Conservation (phyloP, 2,113 vertebrate species). For the Chaenogobius annularis region DNA sequence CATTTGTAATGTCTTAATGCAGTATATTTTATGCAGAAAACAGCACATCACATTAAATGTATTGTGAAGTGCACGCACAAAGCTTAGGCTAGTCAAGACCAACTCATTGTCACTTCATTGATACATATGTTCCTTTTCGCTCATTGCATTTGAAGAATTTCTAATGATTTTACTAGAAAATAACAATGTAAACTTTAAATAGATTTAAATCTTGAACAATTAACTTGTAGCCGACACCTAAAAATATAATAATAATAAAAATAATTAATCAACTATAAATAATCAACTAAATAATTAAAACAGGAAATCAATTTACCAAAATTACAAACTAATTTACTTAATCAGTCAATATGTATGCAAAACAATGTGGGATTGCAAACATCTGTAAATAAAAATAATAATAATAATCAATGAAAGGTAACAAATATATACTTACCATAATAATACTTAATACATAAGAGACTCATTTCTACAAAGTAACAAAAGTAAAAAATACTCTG, state of each 20-base stretch:
- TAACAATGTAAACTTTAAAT: no score
- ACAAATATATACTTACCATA: neutral
- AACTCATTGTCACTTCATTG: neutral
- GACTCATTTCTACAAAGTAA: neutral
- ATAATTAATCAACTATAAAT: no score
- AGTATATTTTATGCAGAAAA: conserved; percentile 12
- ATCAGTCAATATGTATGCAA: no score
- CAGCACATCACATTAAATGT: neutral
- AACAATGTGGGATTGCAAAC: no score
- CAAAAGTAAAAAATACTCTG: neutral
- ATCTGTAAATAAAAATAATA: neutral
- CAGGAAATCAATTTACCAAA: no score
- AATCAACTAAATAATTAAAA: no score
- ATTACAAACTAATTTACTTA: no score
- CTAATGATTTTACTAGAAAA: neutral
- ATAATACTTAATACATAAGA: neutral
- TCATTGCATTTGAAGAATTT: neutral
- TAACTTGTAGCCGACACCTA: no score
- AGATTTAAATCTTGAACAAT: no score
- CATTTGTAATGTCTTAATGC: conserved; percentile 15
- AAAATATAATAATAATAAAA: no score
- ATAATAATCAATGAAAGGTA: neutral
- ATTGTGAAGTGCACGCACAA: conserved; percentile 4
- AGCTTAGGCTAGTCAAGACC: neutral
- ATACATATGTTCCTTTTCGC: neutral